These are phyloP conservation scores for Deroplatys truncata DNA, from an alignment of 2,888 invertebrate species.

Conservation along the genomic window DNA sequence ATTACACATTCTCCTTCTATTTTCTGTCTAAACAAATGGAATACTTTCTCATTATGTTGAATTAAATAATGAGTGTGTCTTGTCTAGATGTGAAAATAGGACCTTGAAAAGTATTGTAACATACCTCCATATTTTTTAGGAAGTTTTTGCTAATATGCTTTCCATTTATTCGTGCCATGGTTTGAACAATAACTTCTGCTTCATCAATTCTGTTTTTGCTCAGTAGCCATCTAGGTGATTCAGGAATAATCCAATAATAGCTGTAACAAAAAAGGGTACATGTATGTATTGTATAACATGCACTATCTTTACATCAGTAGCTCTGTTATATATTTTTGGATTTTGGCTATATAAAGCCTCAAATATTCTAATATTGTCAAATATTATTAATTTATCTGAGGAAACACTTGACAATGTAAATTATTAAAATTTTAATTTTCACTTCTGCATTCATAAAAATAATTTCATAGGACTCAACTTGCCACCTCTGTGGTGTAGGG, in stretches of 20 bases:
- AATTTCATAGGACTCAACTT: too few species aligned
- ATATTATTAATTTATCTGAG: too few species aligned
- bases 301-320: too few species aligned
- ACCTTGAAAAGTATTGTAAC: conserved; percentile 28
- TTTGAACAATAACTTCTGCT: conserved; percentile 59
- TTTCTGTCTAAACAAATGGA: background rate
- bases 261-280: conserved; percentile 39
- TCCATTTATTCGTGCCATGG: conserved; percentile 59
- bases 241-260: conserved; percentile 64
- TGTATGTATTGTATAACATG: background rate
- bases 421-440: too few species aligned
- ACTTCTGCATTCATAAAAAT: too few species aligned
- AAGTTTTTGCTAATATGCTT: conserved; percentile 54
- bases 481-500: too few species aligned
- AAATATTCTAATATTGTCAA: too few species aligned
- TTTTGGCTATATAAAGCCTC: too few species aligned
- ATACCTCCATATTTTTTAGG: conserved; percentile 57
- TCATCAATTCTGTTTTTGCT: conserved; percentile 61
- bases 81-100: background rate
- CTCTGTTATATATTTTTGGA: too few species aligned
- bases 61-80: background rate
- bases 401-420: too few species aligned
- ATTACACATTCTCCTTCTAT: background rate
- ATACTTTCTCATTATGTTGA: background rate
- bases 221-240: conserved; percentile 66